phyloP scores from a whole-genome alignment of 2,113 vertebrate species.

The Hemiscyllium ocellatum region DNA sequence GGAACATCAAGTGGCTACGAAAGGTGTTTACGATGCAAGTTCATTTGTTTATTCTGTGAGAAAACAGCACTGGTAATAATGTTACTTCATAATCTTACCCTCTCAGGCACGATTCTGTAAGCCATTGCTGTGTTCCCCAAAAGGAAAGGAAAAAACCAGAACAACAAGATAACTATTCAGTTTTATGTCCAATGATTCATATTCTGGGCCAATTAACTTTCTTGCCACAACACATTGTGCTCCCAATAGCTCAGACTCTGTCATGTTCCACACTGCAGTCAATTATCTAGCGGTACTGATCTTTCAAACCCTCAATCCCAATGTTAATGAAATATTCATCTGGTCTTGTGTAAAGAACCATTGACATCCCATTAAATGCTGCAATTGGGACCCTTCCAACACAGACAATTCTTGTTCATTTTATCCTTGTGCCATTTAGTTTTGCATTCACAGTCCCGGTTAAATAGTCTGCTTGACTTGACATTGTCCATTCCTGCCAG shows the following conservation, averaged over 20 bases:
- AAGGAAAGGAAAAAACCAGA: background rate
- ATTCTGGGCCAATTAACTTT: background rate
- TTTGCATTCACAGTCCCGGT: background rate
- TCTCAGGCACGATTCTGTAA: background rate
- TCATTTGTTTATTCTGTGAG: background rate
- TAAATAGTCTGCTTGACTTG: slow-evolving; percentile 1
- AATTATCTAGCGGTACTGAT: background rate
- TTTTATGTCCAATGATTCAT: background rate
- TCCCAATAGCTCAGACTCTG: background rate
- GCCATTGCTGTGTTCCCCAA: background rate
- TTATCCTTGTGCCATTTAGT: background rate
- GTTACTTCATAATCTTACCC: background rate
- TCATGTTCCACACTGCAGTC: slow-evolving; percentile 3
- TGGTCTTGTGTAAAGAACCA: background rate
- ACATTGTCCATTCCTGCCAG: background rate
- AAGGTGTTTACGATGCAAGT: background rate
- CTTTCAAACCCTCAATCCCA: slow-evolving; percentile 13
- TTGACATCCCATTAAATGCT: slow-evolving; percentile 10
- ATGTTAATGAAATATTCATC: slow-evolving; percentile 34
- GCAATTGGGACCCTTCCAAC: background rate
- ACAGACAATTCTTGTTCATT: slow-evolving; percentile 4
- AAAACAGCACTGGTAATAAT: background rate
- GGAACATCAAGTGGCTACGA: background rate
- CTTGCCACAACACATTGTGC: background rate
- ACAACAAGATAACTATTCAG: background rate